Evolutionary conservation across 1,140 invertebrate genomes (phyloP).

Genomic region (Drosophila pseudoobscura): DNA sequence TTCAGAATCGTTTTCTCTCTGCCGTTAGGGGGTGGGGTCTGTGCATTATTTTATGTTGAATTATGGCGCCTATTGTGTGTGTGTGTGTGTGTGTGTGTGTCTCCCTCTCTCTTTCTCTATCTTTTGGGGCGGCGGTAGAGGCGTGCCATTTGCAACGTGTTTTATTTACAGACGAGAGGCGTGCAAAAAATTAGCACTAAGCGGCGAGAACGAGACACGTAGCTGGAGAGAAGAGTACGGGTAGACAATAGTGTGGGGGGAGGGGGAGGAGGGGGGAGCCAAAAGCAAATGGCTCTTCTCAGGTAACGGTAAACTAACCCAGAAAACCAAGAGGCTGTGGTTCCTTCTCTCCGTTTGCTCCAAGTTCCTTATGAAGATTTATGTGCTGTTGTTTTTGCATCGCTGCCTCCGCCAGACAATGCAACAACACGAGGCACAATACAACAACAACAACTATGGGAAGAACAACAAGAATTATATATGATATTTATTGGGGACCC

Average conservation of each 20-base stretch:
- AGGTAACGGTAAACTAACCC: conserved; percentile 66
- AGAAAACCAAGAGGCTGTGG: conserved; percentile 46
- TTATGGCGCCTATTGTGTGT: conserved; percentile 64
- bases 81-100: conserved; percentile 20
- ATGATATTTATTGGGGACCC: too few species aligned
- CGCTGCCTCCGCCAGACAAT: conserved; percentile 63
- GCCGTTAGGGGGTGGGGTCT: conserved; percentile 19
- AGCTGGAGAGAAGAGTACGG: neutral
- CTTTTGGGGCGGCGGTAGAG: conserved; percentile 19
- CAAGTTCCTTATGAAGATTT: conserved; percentile 78
- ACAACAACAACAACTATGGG: conserved; percentile 8
- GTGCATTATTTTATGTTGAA: conserved; percentile 77
- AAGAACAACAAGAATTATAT: conserved; percentile 15
- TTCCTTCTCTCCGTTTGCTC: conserved; percentile 20
- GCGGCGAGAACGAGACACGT: neutral
- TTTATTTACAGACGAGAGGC: conserved; percentile 69
- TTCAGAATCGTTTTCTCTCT: neutral
- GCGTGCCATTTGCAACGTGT: conserved; percentile 70
- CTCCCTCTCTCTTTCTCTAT: neutral
- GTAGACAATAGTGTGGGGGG: neutral
- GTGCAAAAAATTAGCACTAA: conserved; percentile 72
- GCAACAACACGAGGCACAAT: conserved; percentile 9
- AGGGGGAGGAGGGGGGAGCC: neutral
- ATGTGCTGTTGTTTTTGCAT: conserved; percentile 67
- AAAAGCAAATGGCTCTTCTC: conserved; percentile 61